These are phyloP conservation scores for Oreohelix idahoensis DNA, from an alignment of 1,140 invertebrate genomes.

Conservation along the genomic window DNA sequence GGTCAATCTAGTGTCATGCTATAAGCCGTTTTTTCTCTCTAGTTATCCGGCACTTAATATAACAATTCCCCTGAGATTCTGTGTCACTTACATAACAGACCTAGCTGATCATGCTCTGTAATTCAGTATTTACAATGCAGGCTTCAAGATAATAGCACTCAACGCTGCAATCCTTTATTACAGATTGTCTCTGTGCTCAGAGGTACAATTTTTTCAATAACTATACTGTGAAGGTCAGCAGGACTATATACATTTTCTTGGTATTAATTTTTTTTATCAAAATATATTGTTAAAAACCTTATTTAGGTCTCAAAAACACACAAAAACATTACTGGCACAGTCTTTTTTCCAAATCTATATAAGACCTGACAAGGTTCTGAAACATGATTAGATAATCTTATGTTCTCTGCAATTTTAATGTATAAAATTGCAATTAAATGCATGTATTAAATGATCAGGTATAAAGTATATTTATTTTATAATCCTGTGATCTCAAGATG, in stretches of 20 bases:
- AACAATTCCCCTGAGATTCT: slow-evolving; percentile 9
- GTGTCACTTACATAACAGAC: neutral
- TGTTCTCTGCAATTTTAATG: neutral
- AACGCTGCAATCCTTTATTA: neutral
- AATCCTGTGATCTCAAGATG: slow-evolving; percentile 1
- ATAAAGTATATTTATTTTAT: neutral
- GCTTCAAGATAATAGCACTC: neutral
- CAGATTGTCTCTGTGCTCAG: neutral
- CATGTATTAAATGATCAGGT: neutral
- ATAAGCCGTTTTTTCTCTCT: neutral
- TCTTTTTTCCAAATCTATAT: neutral
- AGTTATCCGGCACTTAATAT: neutral
- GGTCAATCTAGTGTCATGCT: neutral
- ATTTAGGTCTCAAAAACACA: neutral
- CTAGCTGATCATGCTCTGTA: neutral
- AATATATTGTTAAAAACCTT: neutral
- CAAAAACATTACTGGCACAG: neutral
- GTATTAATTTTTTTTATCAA: neutral
- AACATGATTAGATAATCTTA: neutral
- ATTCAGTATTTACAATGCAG: neutral
- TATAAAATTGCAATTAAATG: neutral
- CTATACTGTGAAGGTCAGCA: neutral
- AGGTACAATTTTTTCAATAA: neutral
- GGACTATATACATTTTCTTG: neutral
- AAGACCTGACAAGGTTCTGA: neutral